Evolutionary conservation across 1,140 invertebrate species (phyloP).

Genomic region (Drosophila obscura): DNA sequence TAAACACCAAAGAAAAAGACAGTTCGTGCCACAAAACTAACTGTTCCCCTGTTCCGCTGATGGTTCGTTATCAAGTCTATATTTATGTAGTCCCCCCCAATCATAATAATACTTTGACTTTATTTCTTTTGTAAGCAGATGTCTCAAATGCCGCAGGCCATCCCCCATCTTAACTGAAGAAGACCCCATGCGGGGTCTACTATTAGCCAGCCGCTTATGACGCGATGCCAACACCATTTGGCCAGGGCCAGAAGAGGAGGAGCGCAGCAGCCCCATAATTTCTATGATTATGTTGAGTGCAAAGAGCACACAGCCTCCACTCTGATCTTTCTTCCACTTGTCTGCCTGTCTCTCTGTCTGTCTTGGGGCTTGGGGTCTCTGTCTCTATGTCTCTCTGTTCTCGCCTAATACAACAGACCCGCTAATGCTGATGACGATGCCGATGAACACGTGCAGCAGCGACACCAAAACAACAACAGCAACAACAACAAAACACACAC

Average conservation of each 20-base stretch:
- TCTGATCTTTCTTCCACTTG: slow-evolving; percentile 35
- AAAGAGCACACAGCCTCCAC: slow-evolving; percentile 47
- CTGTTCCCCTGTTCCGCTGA: slow-evolving; percentile 28
- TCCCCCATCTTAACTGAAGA: slow-evolving; percentile 26
- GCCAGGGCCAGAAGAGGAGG: slow-evolving; percentile 20
- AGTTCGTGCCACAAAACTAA: slow-evolving; percentile 19
- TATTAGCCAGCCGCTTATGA: slow-evolving; percentile 65
- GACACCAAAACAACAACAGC: slow-evolving; percentile 30
- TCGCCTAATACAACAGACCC: slow-evolving; percentile 77
- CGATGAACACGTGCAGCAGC: slow-evolving; percentile 60
- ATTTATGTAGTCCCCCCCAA: slow-evolving; percentile 30
- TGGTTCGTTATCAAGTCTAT: slow-evolving; percentile 36
- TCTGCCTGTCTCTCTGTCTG: not conserved
- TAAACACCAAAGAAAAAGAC: slow-evolving; percentile 28
- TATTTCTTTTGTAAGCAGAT: slow-evolving; percentile 42
- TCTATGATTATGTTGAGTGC: slow-evolving; percentile 70
- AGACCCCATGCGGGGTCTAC: slow-evolving; percentile 69
- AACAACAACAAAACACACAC: slow-evolving; percentile 17
- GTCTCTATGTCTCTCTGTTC: slow-evolving; percentile 51
- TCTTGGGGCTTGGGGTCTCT: slow-evolving; percentile 17
- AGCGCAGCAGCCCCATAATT: slow-evolving; percentile 58
- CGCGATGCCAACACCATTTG: slow-evolving; percentile 69
- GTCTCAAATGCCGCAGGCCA: slow-evolving; percentile 13
- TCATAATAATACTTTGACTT: slow-evolving; percentile 23
- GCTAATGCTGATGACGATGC: slow-evolving; percentile 78